Evolutionary conservation across 2,888 invertebrate species (phyloP), one percentile per base, ranked within the genome.

Genomic region (Leptodirus hochenwartii): DNA sequence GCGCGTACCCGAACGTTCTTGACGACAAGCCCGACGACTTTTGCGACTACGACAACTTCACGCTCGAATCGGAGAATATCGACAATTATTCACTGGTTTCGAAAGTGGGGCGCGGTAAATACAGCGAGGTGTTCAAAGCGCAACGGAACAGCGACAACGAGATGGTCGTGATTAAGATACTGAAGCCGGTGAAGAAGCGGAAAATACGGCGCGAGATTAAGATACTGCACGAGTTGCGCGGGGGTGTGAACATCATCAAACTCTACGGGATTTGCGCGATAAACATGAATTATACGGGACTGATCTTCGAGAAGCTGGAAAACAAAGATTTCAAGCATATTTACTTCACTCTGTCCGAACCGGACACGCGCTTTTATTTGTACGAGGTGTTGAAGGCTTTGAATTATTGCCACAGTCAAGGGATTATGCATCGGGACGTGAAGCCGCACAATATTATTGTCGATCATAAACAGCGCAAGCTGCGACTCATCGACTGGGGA

Each of bases 341-440:
- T 27, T 54, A 54, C 36, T 40, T 53, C 32, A 47, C 43, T 25
- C 38, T 56, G 12, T 46, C 45, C n/a, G 54, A 54, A 33, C 43
- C 41, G 11, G 54, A 56, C 29, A 52, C 49, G 4, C 38, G 50
- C 20, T 59, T 46, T 43, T 61, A 61, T 39, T 42, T 59, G 12
- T 54, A 53, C 35, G 59, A 60, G 44, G 37, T 60, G 22, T 39
- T 61, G 30, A 58, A 54, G 43, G 58, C 54, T 2, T 34, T 56
- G 17, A 53, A 56, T 37, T 56, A 40, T 33, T 54, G 54, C 32
- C 56, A 56, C 36, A 51, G 53, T 29, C 46, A 46, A 31, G 55
- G 55, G 3, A 54, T 56, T 11, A 56, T 56, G 53, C 55, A 56
- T 31, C 42, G 55, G 15, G 54, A 56, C 36, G 51, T 56, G 2